A percentile compares a stretch with the other conserved stretches of the same genome.
phyloP scores from a whole-genome alignment of 2,888 invertebrate genomes.

The Calliphora vomitoria region DNA sequence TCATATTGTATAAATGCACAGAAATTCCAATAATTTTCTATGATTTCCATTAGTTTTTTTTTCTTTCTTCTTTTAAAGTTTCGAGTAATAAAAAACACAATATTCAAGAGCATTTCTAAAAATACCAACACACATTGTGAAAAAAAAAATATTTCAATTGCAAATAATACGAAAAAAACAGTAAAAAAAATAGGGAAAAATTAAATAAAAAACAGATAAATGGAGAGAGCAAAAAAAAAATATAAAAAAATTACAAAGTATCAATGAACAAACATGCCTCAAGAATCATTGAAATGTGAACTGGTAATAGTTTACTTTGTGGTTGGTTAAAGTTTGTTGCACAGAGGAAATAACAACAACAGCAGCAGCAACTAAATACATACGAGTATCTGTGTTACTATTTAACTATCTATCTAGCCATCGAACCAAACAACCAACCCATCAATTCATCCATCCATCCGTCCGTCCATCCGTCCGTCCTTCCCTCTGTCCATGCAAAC shows the following conservation, averaged over 20 bases:
- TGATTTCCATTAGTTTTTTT: constrained; percentile 36
- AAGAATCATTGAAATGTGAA: constrained; percentile 76
- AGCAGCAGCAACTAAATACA: constrained; percentile 3
- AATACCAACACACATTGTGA: constrained; percentile 40
- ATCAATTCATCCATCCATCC: constrained; percentile 22
- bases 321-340: constrained; percentile 67
- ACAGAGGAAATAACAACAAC: constrained; percentile 44
- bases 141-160: constrained; percentile 67
- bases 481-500: constrained; percentile 17
- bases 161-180: constrained; percentile 52
- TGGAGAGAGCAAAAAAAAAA: constrained; percentile 23
- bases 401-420: constrained; percentile 6
- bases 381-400: constrained; percentile 11
- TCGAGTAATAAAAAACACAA: not conserved
- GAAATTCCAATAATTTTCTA: constrained; percentile 42
- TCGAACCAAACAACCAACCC: not conserved
- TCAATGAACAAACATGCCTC: constrained; percentile 74
- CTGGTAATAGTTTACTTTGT: constrained; percentile 75
- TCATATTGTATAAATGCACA: constrained; percentile 2
- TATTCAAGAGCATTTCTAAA: constrained; percentile 61
- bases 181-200: constrained; percentile 7
- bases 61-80: not conserved
- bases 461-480: not conserved
- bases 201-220: constrained; percentile 45
- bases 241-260: constrained; percentile 57